A percentile compares a stretch with the other conserved stretches of the same genome.
phyloP scores from a whole-genome alignment of 2,797 vertebrate species.

The Sebastes hubbsi region DNA sequence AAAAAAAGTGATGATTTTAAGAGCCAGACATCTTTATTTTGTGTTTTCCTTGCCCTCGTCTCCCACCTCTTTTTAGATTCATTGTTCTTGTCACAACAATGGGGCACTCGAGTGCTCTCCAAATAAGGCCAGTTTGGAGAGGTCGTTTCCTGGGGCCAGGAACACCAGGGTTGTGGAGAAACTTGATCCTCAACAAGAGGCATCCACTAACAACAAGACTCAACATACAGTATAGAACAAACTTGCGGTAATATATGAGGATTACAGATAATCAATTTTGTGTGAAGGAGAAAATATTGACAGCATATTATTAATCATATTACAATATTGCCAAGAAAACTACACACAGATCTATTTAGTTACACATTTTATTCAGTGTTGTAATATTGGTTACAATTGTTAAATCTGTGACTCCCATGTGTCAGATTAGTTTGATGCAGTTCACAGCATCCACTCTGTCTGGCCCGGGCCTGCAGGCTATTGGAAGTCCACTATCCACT shows the following conservation, averaged over 20 bases:
- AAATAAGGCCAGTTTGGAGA: conserved; percentile 70
- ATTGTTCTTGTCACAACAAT: conserved; percentile 79
- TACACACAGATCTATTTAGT: conserved; percentile 17
- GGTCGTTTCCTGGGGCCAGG: conserved; percentile 58
- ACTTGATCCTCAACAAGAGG: conserved; percentile 43
- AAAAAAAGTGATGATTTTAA: conserved; percentile 57
- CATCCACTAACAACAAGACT: conserved; percentile 11
- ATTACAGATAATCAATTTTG: conserved; percentile 5
- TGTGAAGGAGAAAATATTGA: conserved; percentile 9
- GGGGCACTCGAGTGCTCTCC: conserved; percentile 62
- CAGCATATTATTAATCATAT: neutral
- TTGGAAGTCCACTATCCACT: conserved; percentile 68
- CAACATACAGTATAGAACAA: neutral
- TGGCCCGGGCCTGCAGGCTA: conserved; percentile 51
- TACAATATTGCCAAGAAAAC: conserved; percentile 10
- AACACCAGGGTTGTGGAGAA: conserved; percentile 40
- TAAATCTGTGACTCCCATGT: conserved; percentile 59
- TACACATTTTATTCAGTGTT: conserved; percentile 35
- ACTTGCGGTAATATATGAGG: neutral
- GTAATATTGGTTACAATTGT: conserved; percentile 35
- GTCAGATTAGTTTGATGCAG: conserved; percentile 67
- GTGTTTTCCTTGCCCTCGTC: conserved; percentile 65
- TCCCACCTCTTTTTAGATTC: conserved; percentile 71
- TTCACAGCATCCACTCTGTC: conserved; percentile 51
- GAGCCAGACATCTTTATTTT: conserved; percentile 62